Evolutionary conservation across 37 sponge, comb jelly and placozoan genomes (phyloP), one percentile per base, ranked within the genome.

Genomic region (Halisarca cf. caerulea): DNA sequence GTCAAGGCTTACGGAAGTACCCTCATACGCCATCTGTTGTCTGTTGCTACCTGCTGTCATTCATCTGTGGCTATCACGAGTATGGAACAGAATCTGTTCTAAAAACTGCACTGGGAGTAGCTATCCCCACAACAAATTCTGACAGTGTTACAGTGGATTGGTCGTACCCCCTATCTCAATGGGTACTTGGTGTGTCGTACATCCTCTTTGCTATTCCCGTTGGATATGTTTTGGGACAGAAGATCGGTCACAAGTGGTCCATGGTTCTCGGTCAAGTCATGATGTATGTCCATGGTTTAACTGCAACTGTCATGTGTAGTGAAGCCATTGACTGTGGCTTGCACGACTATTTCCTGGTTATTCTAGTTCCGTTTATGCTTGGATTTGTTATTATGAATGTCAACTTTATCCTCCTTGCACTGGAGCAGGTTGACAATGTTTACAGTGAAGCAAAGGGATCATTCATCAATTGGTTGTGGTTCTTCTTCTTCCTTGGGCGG

Each of bases 391-490:
- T 47, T 47, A 47, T 47, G 30, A 68, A 34, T 68, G 7, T 68
- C 33, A 68, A 68, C 33, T 30, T 68, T 17, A 30, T 6, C 11
- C 35, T 32, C 2, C 69, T 68, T 32, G 35, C 33, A 6, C 33
- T 68, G 34, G 69, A 68, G 69, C 69, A 68, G 69, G 33, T 68
- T 2, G 35, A 68, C 35, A 4, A 68, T 68, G 34, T 34, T 1
- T 3, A 17, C 30, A 68, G 69, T 3, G 3, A 30, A 32, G 35
- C 64, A 61, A 68, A 30, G 34, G 30, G 33, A 17, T 6, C 33
- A 17, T 68, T 28, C 34, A 68, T 68, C 35, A 28, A 68, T 34
- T 68, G 69, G 69, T 17, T 68, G 33, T 68, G 69, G 69, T 34
- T 68, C 35, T 7, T 68, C 15, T 68, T 68, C 69, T 68, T 68